Evolutionary conservation across 1,140 invertebrate genomes (phyloP).

Genomic region (Oryctes rhinoceros): DNA sequence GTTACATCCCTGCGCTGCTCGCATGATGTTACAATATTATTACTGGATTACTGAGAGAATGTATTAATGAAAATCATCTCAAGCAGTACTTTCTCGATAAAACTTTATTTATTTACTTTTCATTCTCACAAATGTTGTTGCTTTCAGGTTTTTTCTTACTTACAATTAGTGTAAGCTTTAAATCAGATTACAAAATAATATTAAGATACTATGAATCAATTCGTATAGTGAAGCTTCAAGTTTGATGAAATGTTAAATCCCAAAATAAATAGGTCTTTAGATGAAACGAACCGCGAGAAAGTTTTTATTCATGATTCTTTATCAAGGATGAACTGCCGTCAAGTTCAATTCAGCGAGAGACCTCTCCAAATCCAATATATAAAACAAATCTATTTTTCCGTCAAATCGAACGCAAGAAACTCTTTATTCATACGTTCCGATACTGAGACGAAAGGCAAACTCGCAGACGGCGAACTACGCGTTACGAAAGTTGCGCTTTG

Average conservation of each 20-base stretch:
- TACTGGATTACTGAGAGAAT: no score
- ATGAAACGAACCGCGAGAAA: not conserved
- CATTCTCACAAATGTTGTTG: no score
- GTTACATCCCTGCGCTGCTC: no score
- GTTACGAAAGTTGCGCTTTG: not conserved
- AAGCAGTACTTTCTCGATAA: no score
- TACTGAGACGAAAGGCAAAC: not conserved
- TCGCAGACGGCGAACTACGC: not conserved
- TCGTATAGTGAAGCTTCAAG: not conserved
- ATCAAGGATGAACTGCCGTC: not conserved
- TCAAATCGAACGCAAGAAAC: slow-evolving; percentile 3
- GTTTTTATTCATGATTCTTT: not conserved
- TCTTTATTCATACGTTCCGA: slow-evolving; percentile 7
- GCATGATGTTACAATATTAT: no score
- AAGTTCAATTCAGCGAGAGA: slow-evolving; percentile 2
- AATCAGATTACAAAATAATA: no score
- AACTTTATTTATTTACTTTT: no score
- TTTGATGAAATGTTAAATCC: slow-evolving; percentile 4
- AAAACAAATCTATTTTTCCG: slow-evolving; percentile 22
- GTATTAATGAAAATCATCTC: no score
- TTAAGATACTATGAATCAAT: not conserved
- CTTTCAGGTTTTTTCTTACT: no score
- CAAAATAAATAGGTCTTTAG: not conserved
- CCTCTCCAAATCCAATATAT: slow-evolving; percentile 4
- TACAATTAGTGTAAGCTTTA: no score